Evolutionary conservation across 2,888 invertebrate species (phyloP), one percentile per base, ranked within the genome.

Genomic region (Caenorhabditis wallacei): DNA sequence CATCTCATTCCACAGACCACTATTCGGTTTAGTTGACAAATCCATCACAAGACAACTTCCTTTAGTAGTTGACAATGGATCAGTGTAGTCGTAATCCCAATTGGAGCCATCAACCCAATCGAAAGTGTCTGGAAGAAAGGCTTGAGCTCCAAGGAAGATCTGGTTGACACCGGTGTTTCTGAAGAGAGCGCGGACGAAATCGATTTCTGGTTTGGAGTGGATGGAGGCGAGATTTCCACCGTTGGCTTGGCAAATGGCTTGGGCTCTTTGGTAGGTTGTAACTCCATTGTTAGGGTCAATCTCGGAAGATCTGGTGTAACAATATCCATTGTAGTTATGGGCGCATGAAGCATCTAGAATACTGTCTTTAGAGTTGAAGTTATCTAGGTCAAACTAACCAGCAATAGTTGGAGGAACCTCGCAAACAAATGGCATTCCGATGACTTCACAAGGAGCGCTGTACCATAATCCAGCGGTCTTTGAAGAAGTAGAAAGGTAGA

Each of bases 351-450:
- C 11, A 37, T 75, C 75, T 68, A 30, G 30, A 40, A 40, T 40
- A 13, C 10, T 35, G 40, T 8, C 2, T 13, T 40, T 16, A 40
- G 16, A 7, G 35, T 7, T 35, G 35, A 35, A 7, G 4, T 35
- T 10, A 35, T 35, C 4, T 7, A 7, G 18, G 18, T 18, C 3
- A n/a, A 13, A 30, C 64, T 35, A 13, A 48, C 64, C 64, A 18
- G 30, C 20, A 16, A 57, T 2, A 20, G 75, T 75, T 0, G 40
- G 10, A 1, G 75, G 75, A 8, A 59, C 51, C 26, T 75, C 75
- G 20, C 75, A 75, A 18, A 75, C 40, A 26, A 68, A 75, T n/a
- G 75, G 68, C 57, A 68, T 35, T 56, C 59, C 70, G 1, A 26
- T 30, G 16, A 70, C 35, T 16, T 66, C 51, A 20, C 75, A 68